phyloP scores from a whole-genome alignment of 2,888 invertebrate species.

The Cosmia pyralina region DNA sequence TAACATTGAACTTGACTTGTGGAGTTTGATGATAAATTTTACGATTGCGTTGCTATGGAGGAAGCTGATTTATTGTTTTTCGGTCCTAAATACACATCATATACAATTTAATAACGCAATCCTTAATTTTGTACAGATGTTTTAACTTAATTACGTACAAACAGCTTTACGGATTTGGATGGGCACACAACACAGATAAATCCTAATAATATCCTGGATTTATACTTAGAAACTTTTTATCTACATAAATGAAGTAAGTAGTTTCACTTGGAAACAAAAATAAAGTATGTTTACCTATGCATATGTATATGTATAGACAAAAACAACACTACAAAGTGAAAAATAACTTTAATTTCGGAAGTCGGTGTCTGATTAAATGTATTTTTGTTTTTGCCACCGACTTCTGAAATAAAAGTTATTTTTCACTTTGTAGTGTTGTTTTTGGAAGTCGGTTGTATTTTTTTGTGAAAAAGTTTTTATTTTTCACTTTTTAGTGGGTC shows the following conservation, averaged over 20 bases:
- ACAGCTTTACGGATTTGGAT: neutral
- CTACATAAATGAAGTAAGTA: neutral
- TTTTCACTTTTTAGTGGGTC: too few relatives aligned
- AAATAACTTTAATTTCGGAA: too few relatives aligned
- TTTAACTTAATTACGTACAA: neutral
- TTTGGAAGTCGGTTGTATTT: too few relatives aligned
- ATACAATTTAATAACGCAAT: neutral
- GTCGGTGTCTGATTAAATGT: too few relatives aligned
- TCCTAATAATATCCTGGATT: neutral
- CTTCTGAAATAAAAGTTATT: too few relatives aligned
- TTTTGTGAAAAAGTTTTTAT: too few relatives aligned
- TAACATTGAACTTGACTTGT: constrained; percentile 27
- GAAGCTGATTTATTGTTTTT: constrained; percentile 10
- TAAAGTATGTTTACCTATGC: neutral
- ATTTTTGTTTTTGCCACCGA: too few relatives aligned
- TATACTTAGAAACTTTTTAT: neutral
- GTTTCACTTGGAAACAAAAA: neutral
- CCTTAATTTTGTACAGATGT: neutral
- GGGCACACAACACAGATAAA: neutral
- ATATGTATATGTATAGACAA: too few relatives aligned
- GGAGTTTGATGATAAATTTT: constrained; percentile 20
- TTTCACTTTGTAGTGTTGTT: too few relatives aligned
- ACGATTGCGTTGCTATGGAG: constrained; percentile 2
- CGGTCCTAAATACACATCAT: neutral
- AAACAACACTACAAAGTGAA: too few relatives aligned